Base-by-base conservation (phyloP, 2,797 vertebrate genomes). In the Pipistrellus nathusii region DNA sequence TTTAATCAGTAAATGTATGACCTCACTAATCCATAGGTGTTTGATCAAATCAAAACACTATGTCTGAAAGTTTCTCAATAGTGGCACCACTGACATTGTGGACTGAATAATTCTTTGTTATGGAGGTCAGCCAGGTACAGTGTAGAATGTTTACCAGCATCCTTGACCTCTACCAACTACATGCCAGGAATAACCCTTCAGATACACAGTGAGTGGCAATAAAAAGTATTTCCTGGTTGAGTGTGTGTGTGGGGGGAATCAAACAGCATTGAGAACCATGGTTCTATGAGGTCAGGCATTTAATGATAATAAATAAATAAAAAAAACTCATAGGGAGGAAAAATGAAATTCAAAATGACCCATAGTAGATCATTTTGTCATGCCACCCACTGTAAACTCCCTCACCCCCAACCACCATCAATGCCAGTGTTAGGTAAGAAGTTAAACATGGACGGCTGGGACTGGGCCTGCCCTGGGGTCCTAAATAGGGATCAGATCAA, bases 1-100 rank as follows among this genome's bases (percentile, higher is more conserved):
- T 78, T 93, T 85, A 71, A 81, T 90, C 46, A 72, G 5, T 64
- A 62, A 71, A 76, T 53, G 5, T 59, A 35, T 17, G 59, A 94
- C 30, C n/a, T 87, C 30, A 57, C 75, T 93, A 85, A 85, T 59
- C 77, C 48, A 38, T 15, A 51, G 9, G 13, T 62, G 11, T 91
- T 48, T 72, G 53, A 88, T 72, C 72, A 83, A 30, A 85, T 90
- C 11, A 76, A 68, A 82, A 35, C 7, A 77, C 25, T 68, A 20
- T 69, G 7, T 66, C 44, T 73, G 13, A 85, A 51, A 53, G 3
- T 53, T 94, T 80, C 44, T 85, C 30, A 75, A 14, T 14, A 48
- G 21, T 46, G 6, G 27, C 12, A 41, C 32, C 85, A 53, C 23
- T 46, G 46, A 72, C 10, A 59, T 44, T 76, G 85, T 44, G 46